A percentile compares a stretch with the other conserved stretches of the same genome.
These are phyloP conservation scores for Monarcha castaneiventris DNA, from an alignment of 2,113 vertebrate species.

Conservation along the genomic window DNA sequence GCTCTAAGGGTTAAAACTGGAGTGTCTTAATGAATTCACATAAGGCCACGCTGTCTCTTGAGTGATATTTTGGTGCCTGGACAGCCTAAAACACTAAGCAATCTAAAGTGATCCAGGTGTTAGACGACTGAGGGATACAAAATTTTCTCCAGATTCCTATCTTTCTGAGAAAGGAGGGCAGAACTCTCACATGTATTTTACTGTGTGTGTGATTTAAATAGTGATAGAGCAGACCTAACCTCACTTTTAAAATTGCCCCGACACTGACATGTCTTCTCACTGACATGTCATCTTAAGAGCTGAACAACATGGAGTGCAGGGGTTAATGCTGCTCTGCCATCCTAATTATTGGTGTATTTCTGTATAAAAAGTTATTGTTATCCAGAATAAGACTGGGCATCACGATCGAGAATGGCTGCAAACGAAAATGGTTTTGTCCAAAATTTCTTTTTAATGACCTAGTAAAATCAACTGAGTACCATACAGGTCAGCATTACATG, in stretches of 20 bases:
- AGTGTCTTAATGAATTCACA: not conserved
- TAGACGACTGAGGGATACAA: not conserved
- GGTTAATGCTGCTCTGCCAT: not conserved
- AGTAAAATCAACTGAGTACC: not conserved
- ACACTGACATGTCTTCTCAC: not conserved
- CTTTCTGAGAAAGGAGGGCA: not conserved
- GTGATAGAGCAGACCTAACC: not conserved
- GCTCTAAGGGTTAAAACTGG: not conserved
- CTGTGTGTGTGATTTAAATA: not conserved
- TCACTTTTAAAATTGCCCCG: not conserved
- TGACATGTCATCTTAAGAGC: not conserved
- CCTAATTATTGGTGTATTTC: not conserved
- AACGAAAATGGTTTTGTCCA: slow-evolving; percentile 4
- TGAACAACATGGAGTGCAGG: not conserved
- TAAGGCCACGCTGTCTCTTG: not conserved
- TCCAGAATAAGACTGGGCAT: not conserved
- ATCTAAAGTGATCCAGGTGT: not conserved
- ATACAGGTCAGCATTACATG: not conserved
- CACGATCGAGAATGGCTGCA: not conserved
- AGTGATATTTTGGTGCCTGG: not conserved
- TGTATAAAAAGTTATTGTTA: not conserved
- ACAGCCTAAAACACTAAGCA: not conserved
- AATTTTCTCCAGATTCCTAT: not conserved
- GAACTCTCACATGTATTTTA: not conserved
- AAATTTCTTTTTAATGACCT: slow-evolving; percentile 2